These are phyloP conservation scores for Periophthalmus modestus DNA, from an alignment of 2,113 vertebrate genomes.

Conservation along the genomic window DNA sequence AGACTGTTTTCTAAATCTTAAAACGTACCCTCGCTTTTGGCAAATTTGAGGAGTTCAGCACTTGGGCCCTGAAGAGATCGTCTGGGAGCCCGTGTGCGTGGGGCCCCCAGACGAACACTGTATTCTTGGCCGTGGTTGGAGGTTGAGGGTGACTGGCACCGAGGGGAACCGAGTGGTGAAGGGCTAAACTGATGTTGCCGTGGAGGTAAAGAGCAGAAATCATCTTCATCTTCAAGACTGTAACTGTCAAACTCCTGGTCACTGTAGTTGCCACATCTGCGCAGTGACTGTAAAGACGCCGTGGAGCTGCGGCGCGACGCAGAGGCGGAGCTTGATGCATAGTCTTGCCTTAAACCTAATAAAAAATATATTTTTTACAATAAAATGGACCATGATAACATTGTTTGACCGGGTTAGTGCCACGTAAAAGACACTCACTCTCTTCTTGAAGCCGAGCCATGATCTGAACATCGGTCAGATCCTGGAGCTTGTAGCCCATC, in stretches of 20 bases:
- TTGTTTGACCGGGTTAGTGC: neutral
- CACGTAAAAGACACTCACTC: slow-evolving; percentile 75
- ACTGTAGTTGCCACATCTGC: slow-evolving; percentile 85
- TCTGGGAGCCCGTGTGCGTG: slow-evolving; percentile 79
- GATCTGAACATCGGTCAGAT: slow-evolving; percentile 92
- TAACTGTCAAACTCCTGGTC: slow-evolving; percentile 91
- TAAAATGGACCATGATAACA: too few species aligned
- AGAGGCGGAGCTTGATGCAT: slow-evolving; percentile 85
- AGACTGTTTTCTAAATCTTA: neutral
- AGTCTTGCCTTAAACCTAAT: slow-evolving; percentile 88
- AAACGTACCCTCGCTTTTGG: slow-evolving; percentile 82
- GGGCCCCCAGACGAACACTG: slow-evolving; percentile 55
- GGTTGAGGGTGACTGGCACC: slow-evolving; percentile 85
- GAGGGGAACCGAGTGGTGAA: slow-evolving; percentile 85
- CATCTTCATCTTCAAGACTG: slow-evolving; percentile 88
- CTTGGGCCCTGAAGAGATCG: slow-evolving; percentile 79
- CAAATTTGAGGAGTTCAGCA: slow-evolving; percentile 84
- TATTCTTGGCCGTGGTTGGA: slow-evolving; percentile 71
- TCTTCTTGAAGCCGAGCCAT: slow-evolving; percentile 93
- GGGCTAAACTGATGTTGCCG: slow-evolving; percentile 81
- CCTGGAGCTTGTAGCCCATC: slow-evolving; percentile 93
- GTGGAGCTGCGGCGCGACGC: slow-evolving; percentile 88
- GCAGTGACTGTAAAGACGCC: slow-evolving; percentile 86
- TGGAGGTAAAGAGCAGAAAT: slow-evolving; percentile 75
- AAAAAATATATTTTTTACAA: slow-evolving; percentile 9